Conservation (phyloP, 1,140 invertebrate species). For the Cydia fagiglandana region DNA sequence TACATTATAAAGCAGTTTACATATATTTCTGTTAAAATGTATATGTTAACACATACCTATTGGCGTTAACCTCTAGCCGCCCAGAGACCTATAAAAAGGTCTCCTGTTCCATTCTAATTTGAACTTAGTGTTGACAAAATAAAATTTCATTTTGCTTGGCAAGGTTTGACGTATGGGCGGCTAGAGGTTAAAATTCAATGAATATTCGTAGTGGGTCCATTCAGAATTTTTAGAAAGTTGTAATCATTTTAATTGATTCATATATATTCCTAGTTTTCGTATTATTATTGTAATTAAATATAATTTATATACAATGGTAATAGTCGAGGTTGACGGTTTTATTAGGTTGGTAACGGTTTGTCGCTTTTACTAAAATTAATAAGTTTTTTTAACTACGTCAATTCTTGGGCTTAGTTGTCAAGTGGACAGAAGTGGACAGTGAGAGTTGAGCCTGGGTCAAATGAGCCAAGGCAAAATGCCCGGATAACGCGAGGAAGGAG, state of each 20-base stretch:
- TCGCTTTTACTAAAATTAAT: not conserved
- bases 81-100: too few species aligned
- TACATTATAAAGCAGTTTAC: slow-evolving; percentile 18
- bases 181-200: slow-evolving; percentile 2
- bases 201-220: slow-evolving; percentile 7
- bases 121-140: too few species aligned
- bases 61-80: too few species aligned
- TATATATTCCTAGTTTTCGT: slow-evolving; percentile 21
- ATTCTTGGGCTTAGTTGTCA: too few species aligned
- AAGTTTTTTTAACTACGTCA: too few species aligned
- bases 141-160: too few species aligned
- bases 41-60: not conserved
- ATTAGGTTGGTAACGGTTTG: slow-evolving; percentile 17
- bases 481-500: too few species aligned
- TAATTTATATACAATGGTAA: slow-evolving; percentile 7
- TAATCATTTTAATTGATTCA: slow-evolving; percentile 11
- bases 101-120: too few species aligned
- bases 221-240: slow-evolving; percentile 22
- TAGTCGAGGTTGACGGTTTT: slow-evolving; percentile 15
- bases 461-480: too few species aligned
- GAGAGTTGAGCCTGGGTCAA: too few species aligned
- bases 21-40: slow-evolving; percentile 21
- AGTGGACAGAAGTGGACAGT: too few species aligned
- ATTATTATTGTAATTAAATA: slow-evolving; percentile 20
- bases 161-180: too few species aligned